A percentile compares a stretch with the other conserved stretches of the same genome.
Evolutionary conservation across 1,140 invertebrate species (phyloP).

Genomic region (Kradibia gibbosae): DNA sequence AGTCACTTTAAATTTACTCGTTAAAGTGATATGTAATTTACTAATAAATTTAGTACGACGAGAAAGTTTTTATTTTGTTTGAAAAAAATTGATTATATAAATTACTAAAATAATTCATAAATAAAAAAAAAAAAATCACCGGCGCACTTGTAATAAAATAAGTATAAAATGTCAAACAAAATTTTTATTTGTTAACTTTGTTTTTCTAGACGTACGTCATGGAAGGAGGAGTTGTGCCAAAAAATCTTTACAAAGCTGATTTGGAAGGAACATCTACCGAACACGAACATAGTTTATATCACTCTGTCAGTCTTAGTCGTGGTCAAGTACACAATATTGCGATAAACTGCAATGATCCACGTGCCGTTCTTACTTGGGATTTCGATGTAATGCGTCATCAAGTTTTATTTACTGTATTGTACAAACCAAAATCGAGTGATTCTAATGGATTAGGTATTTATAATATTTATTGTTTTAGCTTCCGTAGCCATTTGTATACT

Average conservation of each 20-base stretch:
- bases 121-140: not conserved
- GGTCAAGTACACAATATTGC: slow-evolving; percentile 88
- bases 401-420: slow-evolving; percentile 88
- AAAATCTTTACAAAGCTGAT: slow-evolving; percentile 87
- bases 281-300: slow-evolving; percentile 73
- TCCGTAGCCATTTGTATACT: not conserved
- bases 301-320: slow-evolving; percentile 73
- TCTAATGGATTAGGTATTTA: slow-evolving; percentile 42
- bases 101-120: not conserved
- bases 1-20: too few relatives aligned
- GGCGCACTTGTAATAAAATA: not conserved
- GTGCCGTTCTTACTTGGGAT: slow-evolving; percentile 96
- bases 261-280: slow-evolving; percentile 77
- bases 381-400: slow-evolving; percentile 95
- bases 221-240: slow-evolving; percentile 92
- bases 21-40: too few relatives aligned
- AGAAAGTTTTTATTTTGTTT: too few relatives aligned
- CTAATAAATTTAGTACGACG: too few relatives aligned
- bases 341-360: slow-evolving; percentile 86
- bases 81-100: too few relatives aligned
- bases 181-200: not conserved
- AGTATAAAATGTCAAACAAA: not conserved
- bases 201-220: slow-evolving; percentile 82
- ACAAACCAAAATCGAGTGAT: slow-evolving; percentile 58
- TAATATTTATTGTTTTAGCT: not conserved